Evolutionary conservation across 2,888 invertebrate genomes (phyloP), one percentile per base, ranked within the genome.

Genomic region (Eupeodes latifasciatus): DNA sequence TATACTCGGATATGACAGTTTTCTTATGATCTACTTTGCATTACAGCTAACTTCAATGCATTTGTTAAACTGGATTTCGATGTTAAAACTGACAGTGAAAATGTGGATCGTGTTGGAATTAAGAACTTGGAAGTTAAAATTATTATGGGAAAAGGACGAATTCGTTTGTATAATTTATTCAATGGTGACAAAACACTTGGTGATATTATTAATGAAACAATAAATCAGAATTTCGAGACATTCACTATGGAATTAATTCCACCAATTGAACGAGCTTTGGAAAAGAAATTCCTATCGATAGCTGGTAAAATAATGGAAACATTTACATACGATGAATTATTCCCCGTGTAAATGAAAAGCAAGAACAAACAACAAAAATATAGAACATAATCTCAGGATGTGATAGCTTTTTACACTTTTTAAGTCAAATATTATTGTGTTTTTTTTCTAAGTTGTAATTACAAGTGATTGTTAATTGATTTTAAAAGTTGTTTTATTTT

Each of bases 81-180:
- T 40, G 94, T 95, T 81, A 93, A 95, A 89, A 89, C 93, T 90
- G 91, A 93, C 67, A 94, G 95, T 72, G 94, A 94, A 0, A 94
- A 94, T 1, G 92, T 94, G 12, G 95, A 95, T 16, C 95, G 96
- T 80, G 94, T 96, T 74, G 94, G 95, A 10, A 95, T 97, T 6
- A 94, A 95, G 76, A 94, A 96, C 10, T 95, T 97, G 62, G 94
- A 94, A 64, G 95, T 96, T 0, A 95, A 95, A 91, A 96, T 97
- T 91, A 94, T 95, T 88, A 95, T 97, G 7, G 96, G 95, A 0
- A 94, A 95, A 72, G 96, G 96, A 0, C 94, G 94, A 12, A 94
- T 97, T 89, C 94, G 96, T 86, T 93, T 97, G 57, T 95, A 96
- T n/a, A 95, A 97, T 93, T 94, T 97, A 5, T 97, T 97, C 91